These are phyloP conservation scores for Cantharis nigra DNA, from an alignment of 2,888 invertebrate species.

Conservation along the genomic window DNA sequence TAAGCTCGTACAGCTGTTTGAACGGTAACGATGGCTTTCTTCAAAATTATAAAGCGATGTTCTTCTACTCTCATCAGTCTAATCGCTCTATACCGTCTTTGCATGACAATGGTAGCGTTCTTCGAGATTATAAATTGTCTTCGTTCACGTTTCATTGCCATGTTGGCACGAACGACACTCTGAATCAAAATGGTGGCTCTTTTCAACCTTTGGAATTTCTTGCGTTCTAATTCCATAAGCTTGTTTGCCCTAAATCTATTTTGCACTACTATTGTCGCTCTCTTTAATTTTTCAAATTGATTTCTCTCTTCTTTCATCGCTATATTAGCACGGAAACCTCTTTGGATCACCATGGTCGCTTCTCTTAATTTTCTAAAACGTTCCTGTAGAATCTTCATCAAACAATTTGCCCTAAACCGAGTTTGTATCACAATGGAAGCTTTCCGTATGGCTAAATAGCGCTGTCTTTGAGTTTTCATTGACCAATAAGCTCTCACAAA, in stretches of 20 bases:
- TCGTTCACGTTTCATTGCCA: neutral
- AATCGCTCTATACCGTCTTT: slow-evolving; percentile 2
- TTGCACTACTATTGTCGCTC: slow-evolving; percentile 52
- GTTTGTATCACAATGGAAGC: slow-evolving; percentile 33
- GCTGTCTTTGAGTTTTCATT: slow-evolving; percentile 41
- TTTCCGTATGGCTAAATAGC: slow-evolving; percentile 42
- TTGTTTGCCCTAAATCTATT: slow-evolving; percentile 54
- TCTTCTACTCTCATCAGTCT: neutral
- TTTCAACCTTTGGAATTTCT: slow-evolving; percentile 12
- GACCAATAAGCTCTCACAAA: slow-evolving; percentile 34
- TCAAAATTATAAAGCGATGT: neutral
- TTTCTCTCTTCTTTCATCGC: slow-evolving; percentile 32
- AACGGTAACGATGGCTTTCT: slow-evolving; percentile 37
- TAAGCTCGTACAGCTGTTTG: slow-evolving; percentile 54
- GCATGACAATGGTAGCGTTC: neutral
- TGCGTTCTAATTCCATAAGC: slow-evolving; percentile 45
- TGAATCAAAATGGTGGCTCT: slow-evolving; percentile 13
- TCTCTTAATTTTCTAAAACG: slow-evolving; percentile 43
- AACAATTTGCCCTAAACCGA: slow-evolving; percentile 38
- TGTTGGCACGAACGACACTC: neutral
- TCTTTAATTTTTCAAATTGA: slow-evolving; percentile 45
- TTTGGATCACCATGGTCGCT: slow-evolving; percentile 43
- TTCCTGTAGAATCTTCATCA: slow-evolving; percentile 38
- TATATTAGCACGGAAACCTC: slow-evolving; percentile 40
- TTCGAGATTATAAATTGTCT: neutral